phyloP scores from a whole-genome alignment of 2,797 vertebrate genomes.

The Rhinella marina region DNA sequence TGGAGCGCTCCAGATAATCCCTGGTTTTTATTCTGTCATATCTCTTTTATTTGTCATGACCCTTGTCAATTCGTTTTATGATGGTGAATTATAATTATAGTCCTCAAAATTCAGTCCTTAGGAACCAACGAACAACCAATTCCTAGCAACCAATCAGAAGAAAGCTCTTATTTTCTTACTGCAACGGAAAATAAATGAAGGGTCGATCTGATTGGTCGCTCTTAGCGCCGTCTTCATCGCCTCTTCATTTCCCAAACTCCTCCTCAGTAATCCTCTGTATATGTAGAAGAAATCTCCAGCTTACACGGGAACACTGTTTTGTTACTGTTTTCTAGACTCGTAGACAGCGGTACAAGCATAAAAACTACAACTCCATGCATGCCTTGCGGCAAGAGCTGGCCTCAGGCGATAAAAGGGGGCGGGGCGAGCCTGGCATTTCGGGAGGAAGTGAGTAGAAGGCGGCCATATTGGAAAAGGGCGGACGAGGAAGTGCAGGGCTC shows the following conservation, averaged over 20 bases:
- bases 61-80: too few species aligned
- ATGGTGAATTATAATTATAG: too few species aligned
- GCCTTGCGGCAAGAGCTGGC: neutral
- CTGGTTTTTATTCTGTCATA: too few species aligned
- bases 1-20: too few species aligned
- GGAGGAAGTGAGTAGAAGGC: neutral
- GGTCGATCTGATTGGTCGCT: neutral
- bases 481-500: neutral
- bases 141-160: neutral
- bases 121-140: neutral
- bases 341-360: too few species aligned
- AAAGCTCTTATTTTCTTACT: neutral
- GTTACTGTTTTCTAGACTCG: neutral
- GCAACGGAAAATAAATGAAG: neutral
- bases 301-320: neutral
- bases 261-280: neutral
- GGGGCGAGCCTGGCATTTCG: neutral
- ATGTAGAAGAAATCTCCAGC: neutral
- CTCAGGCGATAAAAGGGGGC: neutral
- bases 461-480: neutral
- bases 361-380: slow-evolving; percentile 25
- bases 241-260: neutral
- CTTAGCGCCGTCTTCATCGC: neutral
- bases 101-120: neutral
- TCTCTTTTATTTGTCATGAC: too few species aligned